Evolutionary conservation across 2,797 vertebrate species (phyloP), one percentile per base, ranked within the genome.

Genomic region (Phrynocephalus guinanensis): DNA sequence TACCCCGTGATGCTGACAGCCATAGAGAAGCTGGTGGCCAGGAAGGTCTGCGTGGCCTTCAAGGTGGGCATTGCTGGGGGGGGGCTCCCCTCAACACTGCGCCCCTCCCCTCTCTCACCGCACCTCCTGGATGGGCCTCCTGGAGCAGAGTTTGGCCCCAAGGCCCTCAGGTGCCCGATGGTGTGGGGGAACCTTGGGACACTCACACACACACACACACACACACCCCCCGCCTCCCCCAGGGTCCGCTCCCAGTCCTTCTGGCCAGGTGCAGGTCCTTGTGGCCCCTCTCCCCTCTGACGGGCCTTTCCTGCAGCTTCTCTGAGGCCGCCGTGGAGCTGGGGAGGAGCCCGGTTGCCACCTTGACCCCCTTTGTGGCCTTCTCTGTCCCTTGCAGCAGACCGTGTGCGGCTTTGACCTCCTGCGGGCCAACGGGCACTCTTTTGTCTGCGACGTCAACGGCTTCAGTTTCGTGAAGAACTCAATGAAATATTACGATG

Each of bases 391-490:
- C 70, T 50, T 89, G 68, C 96, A 99, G 99, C 99, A 99, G 99
- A 99, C 99, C 0, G 99, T 99, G 18, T 99, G 99, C 7, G 99
- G 99, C 70, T 99, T 99, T 6, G 99, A 99, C 95, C 98, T 99
- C 5, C 97, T 99, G 86, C 97, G 99, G 87, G 99, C 99, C 86
- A 99, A 99, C 0, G 99, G 99, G 38, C 99, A 99, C 95, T 99
- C 99, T 0, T 99, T 98, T 20, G 99, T 99, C 71, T 99, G 99
- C 0, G 99, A 99, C 0, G 99, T 99, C 93, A 99, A 99, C 0
- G 99, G 99, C 77, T 99, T 99, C 97, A 99, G 99, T 91, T 99
- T 99, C 80, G 99, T 99, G 94, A 99, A 99, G 97, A 99, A 99
- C 95, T 99, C 99, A 0, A 99, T 99, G 99, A 99, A 99, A 95